Evolutionary conservation across 2,113 vertebrate genomes (phyloP), one percentile per base, ranked within the genome.

Genomic region (Mionectes macconnelli): DNA sequence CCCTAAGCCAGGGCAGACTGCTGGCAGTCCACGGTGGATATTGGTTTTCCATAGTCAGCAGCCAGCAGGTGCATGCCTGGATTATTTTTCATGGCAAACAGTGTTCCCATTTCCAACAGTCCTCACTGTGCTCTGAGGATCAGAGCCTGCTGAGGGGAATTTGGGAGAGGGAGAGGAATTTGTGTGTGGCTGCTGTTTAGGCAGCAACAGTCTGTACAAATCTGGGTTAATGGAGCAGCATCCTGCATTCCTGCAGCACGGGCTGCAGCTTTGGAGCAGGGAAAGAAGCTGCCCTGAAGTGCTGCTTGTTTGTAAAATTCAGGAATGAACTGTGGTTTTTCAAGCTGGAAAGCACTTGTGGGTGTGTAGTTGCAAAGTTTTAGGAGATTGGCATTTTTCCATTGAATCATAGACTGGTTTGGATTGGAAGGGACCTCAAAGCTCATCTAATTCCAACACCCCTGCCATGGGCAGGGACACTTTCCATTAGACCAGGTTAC

Each of bases 151-250:
- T 16, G 39, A 40, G 3, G 13, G 44, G 86, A 42, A 28, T 35
- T 14, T 25, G 42, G 69, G 37, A 64, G 81, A 72, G 85, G 47
- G 50, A 47, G 30, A 4, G 39, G n/a, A n/a, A n/a, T 40, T 9
- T 40, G 68, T 19, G 6, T 55, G 74, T 59, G 22, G 49, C 59
- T 88, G 73, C 74, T 92, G 37, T 53, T 74, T 35, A 67, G 77
- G 67, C 72, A 60, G 37, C 50, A 73, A 30, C 84, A 83, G n/a
- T 62, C 78, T 86, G 64, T 62, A 19, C 90, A 90, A 60, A 96
- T 96, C 35, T 95, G 80, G 94, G 95, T 95, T 96, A 97, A 95
- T 93, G 80, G 96, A 88, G 79, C 90, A 89, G 90, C 87, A 33
- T 6, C n/a, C 75, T 69, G 82, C 39, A 0, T 60, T 80, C 49